These are phyloP conservation scores for Myoxocephalus aenaeus DNA, from an alignment of 2,797 vertebrate genomes.

Conservation along the genomic window DNA sequence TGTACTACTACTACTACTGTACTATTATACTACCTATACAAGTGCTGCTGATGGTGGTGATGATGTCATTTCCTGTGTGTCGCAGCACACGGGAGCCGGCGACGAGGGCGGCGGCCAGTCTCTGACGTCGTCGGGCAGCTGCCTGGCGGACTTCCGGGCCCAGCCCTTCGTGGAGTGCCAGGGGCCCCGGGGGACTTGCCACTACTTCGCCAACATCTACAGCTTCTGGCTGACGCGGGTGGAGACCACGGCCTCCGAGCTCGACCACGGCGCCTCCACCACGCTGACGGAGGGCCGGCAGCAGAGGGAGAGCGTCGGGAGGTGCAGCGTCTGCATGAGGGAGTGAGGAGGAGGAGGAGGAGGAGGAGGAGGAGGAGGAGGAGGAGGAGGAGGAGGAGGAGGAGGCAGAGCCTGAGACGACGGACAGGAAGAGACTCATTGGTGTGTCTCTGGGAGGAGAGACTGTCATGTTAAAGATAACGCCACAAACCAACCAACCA, in stretches of 20 bases:
- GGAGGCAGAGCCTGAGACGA: slow-evolving; percentile 28
- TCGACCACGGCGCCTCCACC: slow-evolving; percentile 53
- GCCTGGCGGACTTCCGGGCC: slow-evolving; percentile 88
- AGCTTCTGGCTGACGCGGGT: slow-evolving; percentile 92
- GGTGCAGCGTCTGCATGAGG: slow-evolving; percentile 91
- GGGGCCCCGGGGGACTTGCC: slow-evolving; percentile 92
- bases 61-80: slow-evolving; percentile 42
- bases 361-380: not conserved
- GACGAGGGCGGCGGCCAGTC: slow-evolving; percentile 94
- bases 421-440: not conserved
- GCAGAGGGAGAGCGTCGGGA: slow-evolving; percentile 84
- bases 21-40: not conserved
- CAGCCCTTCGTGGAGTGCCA: slow-evolving; percentile 94
- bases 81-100: slow-evolving; percentile 92
- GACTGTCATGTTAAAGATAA: slow-evolving; percentile 5
- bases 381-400: too few relatives aligned
- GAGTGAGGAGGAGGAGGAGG: slow-evolving; percentile 36
- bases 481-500: not conserved
- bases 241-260: slow-evolving; percentile 45
- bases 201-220: slow-evolving; percentile 90
- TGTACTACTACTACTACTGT: not conserved
- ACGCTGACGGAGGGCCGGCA: slow-evolving; percentile 80
- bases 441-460: slow-evolving; percentile 40
- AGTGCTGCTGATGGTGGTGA: not conserved
- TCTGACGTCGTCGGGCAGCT: slow-evolving; percentile 92